phyloP scores from a whole-genome alignment of 2,888 invertebrate species.

The Villa cingulata region DNA sequence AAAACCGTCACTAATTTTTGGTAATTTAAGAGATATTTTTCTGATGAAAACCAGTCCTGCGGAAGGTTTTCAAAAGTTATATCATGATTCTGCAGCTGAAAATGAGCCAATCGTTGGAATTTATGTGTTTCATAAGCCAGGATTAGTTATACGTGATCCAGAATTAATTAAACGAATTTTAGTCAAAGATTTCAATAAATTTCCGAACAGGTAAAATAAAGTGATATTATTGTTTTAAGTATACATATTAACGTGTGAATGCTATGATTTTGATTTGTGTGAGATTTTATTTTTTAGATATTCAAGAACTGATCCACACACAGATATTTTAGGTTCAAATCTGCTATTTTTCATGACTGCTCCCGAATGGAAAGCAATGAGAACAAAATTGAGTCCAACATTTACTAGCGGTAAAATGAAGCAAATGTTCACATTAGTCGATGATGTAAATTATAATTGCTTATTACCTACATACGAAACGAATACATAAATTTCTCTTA shows the following conservation, averaged over 20 bases:
- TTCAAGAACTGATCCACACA: slow-evolving; percentile 22
- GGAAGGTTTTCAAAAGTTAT: slow-evolving; percentile 29
- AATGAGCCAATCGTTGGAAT: slow-evolving; percentile 30
- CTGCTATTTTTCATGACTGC: slow-evolving; percentile 37
- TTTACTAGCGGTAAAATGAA: slow-evolving; percentile 41
- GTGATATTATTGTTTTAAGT: too few species aligned
- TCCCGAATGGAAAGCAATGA: slow-evolving; percentile 34
- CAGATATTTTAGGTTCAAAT: slow-evolving; percentile 30
- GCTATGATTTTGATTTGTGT: too few species aligned
- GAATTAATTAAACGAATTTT: slow-evolving; percentile 37
- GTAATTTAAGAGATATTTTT: slow-evolving; percentile 32
- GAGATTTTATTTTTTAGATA: slow-evolving; percentile 14
- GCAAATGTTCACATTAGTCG: slow-evolving; percentile 29
- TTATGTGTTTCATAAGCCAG: slow-evolving; percentile 36
- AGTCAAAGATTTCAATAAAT: slow-evolving; percentile 37
- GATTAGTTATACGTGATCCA: slow-evolving; percentile 33
- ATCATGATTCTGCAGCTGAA: slow-evolving; percentile 23
- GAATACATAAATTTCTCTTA: too few species aligned
- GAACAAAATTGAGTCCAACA: slow-evolving; percentile 36
- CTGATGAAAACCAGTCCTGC: slow-evolving; percentile 23
- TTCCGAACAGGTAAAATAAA: slow-evolving; percentile 25
- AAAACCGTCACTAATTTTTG: slow-evolving; percentile 31
- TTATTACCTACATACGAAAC: too few species aligned
- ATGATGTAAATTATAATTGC: slow-evolving; percentile 7
- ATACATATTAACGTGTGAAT: not conserved